These are phyloP conservation scores for Lasiurus cinereus DNA, from an alignment of 2,113 vertebrate genomes.

Conservation along the genomic window DNA sequence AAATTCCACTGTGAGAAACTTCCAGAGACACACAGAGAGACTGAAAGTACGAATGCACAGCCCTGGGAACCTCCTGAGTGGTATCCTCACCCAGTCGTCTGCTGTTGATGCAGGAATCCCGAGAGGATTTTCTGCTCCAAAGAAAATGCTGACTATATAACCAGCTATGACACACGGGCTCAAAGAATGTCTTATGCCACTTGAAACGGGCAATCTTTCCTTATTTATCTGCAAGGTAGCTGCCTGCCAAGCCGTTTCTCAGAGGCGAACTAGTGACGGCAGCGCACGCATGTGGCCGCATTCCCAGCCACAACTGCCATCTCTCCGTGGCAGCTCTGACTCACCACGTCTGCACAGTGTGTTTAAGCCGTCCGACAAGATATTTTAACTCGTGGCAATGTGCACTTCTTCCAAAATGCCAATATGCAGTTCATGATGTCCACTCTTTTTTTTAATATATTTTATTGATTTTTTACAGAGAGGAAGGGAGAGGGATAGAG, in stretches of 20 bases:
- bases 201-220: conserved; percentile 78
- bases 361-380: conserved; percentile 50
- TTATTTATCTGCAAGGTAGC: conserved; percentile 67
- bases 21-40: neutral
- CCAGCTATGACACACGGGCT: conserved; percentile 60
- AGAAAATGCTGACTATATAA: conserved; percentile 67
- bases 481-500: no score
- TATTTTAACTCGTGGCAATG: conserved; percentile 30
- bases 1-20: neutral
- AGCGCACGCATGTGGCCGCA: neutral
- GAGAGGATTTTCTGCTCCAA: conserved; percentile 47
- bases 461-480: no score
- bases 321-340: conserved; percentile 48
- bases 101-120: neutral
- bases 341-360: neutral
- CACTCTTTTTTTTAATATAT: neutral
- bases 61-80: neutral
- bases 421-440: neutral
- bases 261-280: conserved; percentile 35
- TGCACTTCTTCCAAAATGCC: neutral
- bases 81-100: neutral
- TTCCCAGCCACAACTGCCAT: neutral
- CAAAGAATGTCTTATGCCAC: conserved; percentile 71
- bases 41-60: neutral
- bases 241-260: conserved; percentile 70